These are phyloP conservation scores for Ormyrus labotus DNA, from an alignment of 2,888 invertebrate species.

Conservation along the genomic window DNA sequence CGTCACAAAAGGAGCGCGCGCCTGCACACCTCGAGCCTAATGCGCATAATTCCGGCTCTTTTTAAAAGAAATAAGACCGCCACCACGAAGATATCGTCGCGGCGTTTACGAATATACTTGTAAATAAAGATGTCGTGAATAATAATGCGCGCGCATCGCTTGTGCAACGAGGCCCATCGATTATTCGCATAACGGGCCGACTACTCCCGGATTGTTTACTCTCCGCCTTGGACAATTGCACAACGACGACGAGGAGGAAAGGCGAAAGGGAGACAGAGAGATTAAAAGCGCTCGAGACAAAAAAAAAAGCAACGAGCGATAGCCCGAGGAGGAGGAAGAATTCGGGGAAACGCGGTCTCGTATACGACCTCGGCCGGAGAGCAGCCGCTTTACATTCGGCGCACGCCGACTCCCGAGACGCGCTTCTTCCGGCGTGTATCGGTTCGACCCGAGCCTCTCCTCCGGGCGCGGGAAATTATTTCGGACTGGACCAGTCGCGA, in stretches of 20 bases:
- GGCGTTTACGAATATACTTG: neutral
- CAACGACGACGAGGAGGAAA: no score
- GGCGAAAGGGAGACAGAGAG: neutral
- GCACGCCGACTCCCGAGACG: slow-evolving; percentile 26
- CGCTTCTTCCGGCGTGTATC: neutral
- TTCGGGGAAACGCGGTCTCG: slow-evolving; percentile 51
- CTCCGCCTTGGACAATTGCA: no score
- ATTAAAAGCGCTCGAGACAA: no score
- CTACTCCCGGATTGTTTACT: no score
- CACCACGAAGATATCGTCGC: neutral
- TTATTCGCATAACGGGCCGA: neutral
- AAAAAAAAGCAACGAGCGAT: no score
- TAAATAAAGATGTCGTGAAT: neutral
- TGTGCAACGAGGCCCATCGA: slow-evolving; percentile 7
- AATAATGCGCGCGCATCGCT: neutral
- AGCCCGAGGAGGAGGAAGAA: slow-evolving; percentile 17
- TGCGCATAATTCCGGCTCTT: no score
- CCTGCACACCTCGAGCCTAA: no score
- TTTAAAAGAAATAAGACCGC: neutral
- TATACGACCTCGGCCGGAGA: slow-evolving; percentile 29
- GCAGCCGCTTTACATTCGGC: slow-evolving; percentile 22
- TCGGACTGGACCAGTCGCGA: neutral
- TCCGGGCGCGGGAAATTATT: slow-evolving; percentile 62
- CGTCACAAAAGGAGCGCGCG: neutral
- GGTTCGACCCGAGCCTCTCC: slow-evolving; percentile 69